Evolutionary conservation across 2,113 vertebrate species (phyloP), one percentile per base, ranked within the genome.

Genomic region (Nibea albiflora): DNA sequence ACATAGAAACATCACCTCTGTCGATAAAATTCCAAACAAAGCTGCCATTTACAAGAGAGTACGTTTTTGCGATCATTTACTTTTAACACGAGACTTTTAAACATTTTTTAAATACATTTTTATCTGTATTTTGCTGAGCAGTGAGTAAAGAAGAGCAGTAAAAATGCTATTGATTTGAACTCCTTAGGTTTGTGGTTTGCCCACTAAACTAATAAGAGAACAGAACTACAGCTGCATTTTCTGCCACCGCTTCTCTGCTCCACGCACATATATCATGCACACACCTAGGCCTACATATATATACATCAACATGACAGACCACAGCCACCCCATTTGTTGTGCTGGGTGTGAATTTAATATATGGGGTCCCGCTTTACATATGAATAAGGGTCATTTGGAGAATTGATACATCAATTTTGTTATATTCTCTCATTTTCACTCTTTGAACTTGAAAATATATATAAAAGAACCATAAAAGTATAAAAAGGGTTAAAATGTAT

Each of bases 311-410:
- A 73, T 95, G 95, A 91, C 95, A 94, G 91, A 90, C 46, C 35
- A 72, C 94, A 93, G 88, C 75, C 87, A 85, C 93, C 89, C 94
- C 89, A 88, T 95, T 95, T 95, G 89, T 94, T 94, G 88, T 90
- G 77, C 68, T 86, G 88, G 83, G 56, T 85, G 90, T 90, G 82
- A 90, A 93, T 96, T 92, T 94, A 94, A 90, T 92, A 85, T 82
- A 90, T 84, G 81, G 39, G 71, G 73, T 91, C 88, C 83, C 89
- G 71, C 83, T 92, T 58, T 92, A 78, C 93, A 93, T 95, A 92
- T 94, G 93, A 94, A 92, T 89, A 93, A 93, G 88, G 78, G 86
- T 93, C 76, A 81, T 92, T 95, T 95, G 86, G 76, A 88, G 85
- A 95, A 94, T 81, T 88, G 77, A 91, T 91, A 91, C 64, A 62